phyloP scores from a whole-genome alignment of 2,113 vertebrate genomes.

The Macheiramphus alcinus region DNA sequence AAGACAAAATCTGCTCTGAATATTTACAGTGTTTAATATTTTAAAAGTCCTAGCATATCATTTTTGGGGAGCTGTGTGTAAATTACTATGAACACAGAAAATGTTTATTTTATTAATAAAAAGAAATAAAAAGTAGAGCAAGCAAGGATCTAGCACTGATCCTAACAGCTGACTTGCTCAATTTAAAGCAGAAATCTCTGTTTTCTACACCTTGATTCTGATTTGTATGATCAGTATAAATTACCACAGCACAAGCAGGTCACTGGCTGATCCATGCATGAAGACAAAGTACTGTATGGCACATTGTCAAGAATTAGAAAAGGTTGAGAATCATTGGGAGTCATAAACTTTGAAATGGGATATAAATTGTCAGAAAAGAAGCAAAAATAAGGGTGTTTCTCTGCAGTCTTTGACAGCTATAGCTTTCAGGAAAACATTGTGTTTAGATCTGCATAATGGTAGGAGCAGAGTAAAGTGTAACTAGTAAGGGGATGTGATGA shows the following conservation, averaged over 20 bases:
- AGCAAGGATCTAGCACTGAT: neutral
- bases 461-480: neutral
- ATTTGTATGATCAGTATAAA: neutral
- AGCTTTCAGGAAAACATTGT: neutral
- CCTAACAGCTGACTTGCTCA: neutral
- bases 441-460: neutral
- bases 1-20: neutral
- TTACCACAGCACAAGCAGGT: neutral
- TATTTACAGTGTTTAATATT: neutral
- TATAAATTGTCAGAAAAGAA: constrained; percentile 18
- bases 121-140: neutral
- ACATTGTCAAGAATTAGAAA: neutral
- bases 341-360: neutral
- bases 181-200: neutral
- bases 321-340: neutral
- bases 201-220: neutral
- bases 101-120: neutral
- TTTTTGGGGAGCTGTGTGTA: neutral
- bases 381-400: constrained; percentile 1
- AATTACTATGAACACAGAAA: neutral
- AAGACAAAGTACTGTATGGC: neutral
- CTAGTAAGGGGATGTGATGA: neutral
- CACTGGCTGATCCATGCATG: neutral
- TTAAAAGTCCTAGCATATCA: neutral
- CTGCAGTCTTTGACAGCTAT: neutral